A percentile compares a stretch with the other conserved stretches of the same genome.
Evolutionary conservation across 2,888 invertebrate species (phyloP).

Genomic region (Rotaria sp.): DNA sequence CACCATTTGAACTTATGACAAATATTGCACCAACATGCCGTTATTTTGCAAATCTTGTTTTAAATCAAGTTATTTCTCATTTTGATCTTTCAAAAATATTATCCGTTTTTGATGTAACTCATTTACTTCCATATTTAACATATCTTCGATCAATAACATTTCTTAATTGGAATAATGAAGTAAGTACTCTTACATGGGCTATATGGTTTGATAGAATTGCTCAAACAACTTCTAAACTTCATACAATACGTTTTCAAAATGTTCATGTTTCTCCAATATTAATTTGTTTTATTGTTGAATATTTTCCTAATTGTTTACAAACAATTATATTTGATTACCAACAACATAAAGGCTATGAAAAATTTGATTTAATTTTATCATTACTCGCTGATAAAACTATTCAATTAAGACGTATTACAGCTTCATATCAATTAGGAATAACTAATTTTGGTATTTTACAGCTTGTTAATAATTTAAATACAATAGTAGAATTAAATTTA

Average conservation of each 20-base stretch:
- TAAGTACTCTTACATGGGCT: neutral
- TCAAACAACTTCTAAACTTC: neutral
- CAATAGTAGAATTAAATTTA: neutral
- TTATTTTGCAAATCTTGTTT: neutral
- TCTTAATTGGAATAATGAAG: neutral
- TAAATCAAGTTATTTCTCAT: neutral
- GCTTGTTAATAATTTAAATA: neutral
- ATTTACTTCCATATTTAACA: neutral
- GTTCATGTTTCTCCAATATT: neutral
- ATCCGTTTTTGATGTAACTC: neutral
- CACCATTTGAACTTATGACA: neutral
- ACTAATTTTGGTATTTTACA: neutral
- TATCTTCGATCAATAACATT: neutral
- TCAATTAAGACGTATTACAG: neutral
- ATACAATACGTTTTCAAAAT: conserved; percentile 26
- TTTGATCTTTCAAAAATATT: neutral
- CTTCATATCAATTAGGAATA: conserved; percentile 1
- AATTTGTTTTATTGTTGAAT: neutral
- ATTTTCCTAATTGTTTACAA: conserved; percentile 3
- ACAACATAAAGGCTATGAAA: neutral
- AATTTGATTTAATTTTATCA: neutral
- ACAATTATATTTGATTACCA: neutral
- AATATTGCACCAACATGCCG: neutral
- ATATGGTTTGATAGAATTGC: neutral
- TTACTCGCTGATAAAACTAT: neutral